These are phyloP conservation scores for Paratilapia polleni DNA, from an alignment of 2,113 vertebrate species.

Conservation along the genomic window DNA sequence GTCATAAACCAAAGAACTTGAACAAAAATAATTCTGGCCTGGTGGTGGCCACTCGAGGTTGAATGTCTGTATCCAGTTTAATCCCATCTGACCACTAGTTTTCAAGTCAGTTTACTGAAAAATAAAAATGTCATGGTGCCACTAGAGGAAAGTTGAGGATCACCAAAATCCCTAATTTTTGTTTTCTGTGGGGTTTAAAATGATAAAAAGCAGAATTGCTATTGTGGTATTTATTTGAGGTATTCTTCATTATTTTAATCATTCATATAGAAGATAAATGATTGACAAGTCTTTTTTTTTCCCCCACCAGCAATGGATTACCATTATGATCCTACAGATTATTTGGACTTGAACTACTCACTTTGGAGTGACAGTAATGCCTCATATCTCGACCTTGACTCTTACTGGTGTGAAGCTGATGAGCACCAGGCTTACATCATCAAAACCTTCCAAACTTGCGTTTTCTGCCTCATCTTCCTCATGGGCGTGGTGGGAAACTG, in stretches of 20 bases:
- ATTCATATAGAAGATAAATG: background rate
- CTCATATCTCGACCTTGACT: accelerated
- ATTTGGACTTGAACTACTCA: background rate
- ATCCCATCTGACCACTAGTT: background rate
- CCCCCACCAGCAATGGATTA: background rate
- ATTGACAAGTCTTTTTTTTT: background rate
- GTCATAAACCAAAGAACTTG: background rate
- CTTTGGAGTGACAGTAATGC: accelerated
- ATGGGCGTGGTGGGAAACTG: slow-evolving; percentile 86
- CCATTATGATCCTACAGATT: accelerated
- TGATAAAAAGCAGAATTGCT: background rate
- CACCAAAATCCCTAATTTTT: background rate
- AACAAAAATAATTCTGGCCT: background rate
- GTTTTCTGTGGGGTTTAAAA: background rate
- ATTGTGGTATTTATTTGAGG: background rate
- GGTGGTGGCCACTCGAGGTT: background rate
- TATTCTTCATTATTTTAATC: background rate
- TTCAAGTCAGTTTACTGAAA: background rate
- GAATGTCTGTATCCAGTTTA: background rate
- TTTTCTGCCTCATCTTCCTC: slow-evolving; percentile 82
- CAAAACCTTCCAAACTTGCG: slow-evolving; percentile 80
- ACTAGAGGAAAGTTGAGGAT: background rate
- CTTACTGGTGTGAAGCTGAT: slow-evolving; percentile 76
- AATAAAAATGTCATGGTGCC: background rate
- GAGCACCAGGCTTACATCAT: slow-evolving; percentile 70